Evolutionary conservation across 2,113 vertebrate species (phyloP), one percentile per base, ranked within the genome.

Genomic region (Tetraodon nigroviridis): DNA sequence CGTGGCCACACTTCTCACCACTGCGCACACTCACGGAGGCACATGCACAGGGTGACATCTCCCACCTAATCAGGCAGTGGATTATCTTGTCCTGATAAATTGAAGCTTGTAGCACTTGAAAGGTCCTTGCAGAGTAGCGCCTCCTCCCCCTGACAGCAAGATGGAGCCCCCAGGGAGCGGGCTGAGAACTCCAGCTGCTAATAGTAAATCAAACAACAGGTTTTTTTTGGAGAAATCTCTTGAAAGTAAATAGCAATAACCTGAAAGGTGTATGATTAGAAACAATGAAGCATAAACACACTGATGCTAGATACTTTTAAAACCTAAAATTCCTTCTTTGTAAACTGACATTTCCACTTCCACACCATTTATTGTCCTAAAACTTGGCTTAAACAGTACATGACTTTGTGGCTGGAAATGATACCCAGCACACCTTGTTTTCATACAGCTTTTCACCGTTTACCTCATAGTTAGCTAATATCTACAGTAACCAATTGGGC

Each of bases 1-100:
- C 44, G 6, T n/a, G 2, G 15, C 44, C 14, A 45, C 44, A n/a
- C 42, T 17, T 68, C 65, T 45, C 49, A 20, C 59, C 61, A 41
- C 22, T 44, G 51, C 88, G 84, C 70, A 55, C 70, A 68, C 62
- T 73, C 51, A 40, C 85, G 83, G 64, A 18, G 4, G 1, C 49
- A 42, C 87, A 86, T 68, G 57, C 79, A 73, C 69, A 83, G 71
- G 72, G 76, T 89, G 85, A 87, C 88, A 87, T 88, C 86, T 89
- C 73, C 82, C 65, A 89, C 86, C 86, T 91, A 86, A 90, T 89
- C 87, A 89, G 92, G 82, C 82, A 67, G 79, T 79, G 85, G 87
- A 90, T 90, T 92, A 90, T 91, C 86, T 91, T 89, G 87, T 91
- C 79, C 86, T 90, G 89, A 86, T 91, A 90, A 91, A 92, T 88